phyloP scores from a whole-genome alignment of 2,797 vertebrate genomes.

The Lepidocolaptes lacrymiger region DNA sequence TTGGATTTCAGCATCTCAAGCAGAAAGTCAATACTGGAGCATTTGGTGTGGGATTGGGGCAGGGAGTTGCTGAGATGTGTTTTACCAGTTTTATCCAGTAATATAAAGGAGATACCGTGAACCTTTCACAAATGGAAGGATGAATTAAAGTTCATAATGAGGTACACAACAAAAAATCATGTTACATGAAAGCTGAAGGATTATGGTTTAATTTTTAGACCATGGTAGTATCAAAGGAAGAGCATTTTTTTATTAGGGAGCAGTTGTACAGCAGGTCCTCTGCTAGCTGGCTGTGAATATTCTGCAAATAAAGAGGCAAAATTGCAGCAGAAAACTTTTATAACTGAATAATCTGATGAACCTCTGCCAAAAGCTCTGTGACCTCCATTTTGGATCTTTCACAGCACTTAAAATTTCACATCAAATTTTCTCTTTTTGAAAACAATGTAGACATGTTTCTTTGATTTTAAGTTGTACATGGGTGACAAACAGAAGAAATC shows the following conservation, averaged over 20 bases:
- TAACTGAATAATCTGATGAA: not conserved
- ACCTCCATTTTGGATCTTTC: not conserved
- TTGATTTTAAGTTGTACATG: not conserved
- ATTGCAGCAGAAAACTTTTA: not conserved
- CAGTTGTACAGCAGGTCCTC: not conserved
- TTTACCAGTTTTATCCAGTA: not conserved
- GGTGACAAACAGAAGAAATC: not conserved
- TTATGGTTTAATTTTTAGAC: not conserved
- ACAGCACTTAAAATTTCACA: not conserved
- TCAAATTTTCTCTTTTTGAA: not conserved
- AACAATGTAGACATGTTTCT: not conserved
- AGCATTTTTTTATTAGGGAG: not conserved
- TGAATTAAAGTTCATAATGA: not conserved
- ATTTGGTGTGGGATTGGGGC: not conserved
- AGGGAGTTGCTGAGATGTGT: not conserved
- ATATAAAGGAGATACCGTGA: not conserved
- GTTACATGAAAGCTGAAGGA: not conserved
- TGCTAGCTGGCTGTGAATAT: not conserved
- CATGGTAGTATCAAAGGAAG: not conserved
- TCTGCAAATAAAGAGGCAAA: not conserved
- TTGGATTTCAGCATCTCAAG: not conserved
- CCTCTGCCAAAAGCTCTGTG: not conserved
- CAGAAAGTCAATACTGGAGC: not conserved
- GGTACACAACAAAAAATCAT: not conserved
- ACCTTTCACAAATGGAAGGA: not conserved